Base-by-base conservation (phyloP, 2,113 vertebrate genomes). In the Asarcornis scutulata region DNA sequence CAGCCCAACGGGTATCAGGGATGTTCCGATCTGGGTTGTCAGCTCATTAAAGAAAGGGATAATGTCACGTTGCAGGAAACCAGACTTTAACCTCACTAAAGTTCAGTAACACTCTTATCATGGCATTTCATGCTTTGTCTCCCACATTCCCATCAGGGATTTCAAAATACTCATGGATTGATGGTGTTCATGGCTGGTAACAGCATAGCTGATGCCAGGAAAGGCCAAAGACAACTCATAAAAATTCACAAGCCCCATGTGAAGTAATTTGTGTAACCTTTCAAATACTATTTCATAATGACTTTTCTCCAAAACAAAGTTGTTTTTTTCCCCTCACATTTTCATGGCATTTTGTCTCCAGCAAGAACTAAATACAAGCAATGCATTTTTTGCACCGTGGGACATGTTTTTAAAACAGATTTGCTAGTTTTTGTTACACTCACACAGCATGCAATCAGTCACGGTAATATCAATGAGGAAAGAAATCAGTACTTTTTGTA, bases 381-480 rank as follows among this genome's bases (percentile, higher is more conserved):
- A 12, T 4, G 7, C 6, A 7, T 0, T 4, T 62, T 56, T 60
- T 44, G 34, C 27, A 23, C 72, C 79, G 17, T 63, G 36, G 42
- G 48, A 62, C 29, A 18, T 4, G 21, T 17, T 27, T 68, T 83
- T 68, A 69, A 86, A 62, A 81, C 13, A 16, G 48, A 36, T 1
- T n/a, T 64, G 55, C n/a, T 60, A 16, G 25, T 48, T 75, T 53
- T 89, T 69, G 53, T 74, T 58, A 40, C 15, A 10, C 17, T 53
- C 6, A 0, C 2, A 1, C 6, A 72, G 38, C 64, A 56, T 21
- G 11, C 26, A 29, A 32, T 26, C 40, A 0, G 0, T 40, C 17
- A 11, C 3, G 4, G 17, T 42, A 62, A 16, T 16, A 74, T 25
- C 38, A 4, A 25, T 5, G 7, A 50, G 12, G 20, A 77, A 72